A percentile compares a stretch with the other conserved stretches of the same genome.
Conservation (phyloP, 2,113 vertebrate species). For the Varanus komodoensis region DNA sequence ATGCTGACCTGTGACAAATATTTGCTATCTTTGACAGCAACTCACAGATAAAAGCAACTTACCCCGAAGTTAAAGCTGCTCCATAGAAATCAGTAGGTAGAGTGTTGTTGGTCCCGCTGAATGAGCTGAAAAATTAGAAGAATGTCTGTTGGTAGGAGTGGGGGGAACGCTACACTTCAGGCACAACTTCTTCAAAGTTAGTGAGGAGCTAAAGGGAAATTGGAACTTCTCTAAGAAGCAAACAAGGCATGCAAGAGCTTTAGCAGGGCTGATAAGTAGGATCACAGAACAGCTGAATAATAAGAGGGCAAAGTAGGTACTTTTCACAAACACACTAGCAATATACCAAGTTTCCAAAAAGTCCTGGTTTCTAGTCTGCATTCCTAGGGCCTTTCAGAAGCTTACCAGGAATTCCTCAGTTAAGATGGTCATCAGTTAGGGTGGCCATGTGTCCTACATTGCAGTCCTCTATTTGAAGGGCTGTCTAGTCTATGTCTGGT, state of each 20-base stretch:
- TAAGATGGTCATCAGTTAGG: not conserved
- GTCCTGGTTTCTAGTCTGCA: not conserved
- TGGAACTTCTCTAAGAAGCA: not conserved
- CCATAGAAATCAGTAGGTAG: not conserved
- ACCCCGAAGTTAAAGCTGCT: conserved; percentile 8
- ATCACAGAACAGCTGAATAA: not conserved
- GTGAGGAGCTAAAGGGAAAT: not conserved
- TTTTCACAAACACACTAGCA: not conserved
- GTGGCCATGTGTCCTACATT: not conserved
- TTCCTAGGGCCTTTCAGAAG: not conserved
- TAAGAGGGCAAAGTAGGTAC: not conserved
- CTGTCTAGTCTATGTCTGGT: not conserved
- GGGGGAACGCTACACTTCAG: not conserved
- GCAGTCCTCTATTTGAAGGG: not conserved
- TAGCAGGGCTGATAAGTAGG: conserved; percentile 2
- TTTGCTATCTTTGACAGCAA: not conserved
- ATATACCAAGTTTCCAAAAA: not conserved
- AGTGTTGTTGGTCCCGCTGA: not conserved
- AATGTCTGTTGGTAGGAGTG: not conserved
- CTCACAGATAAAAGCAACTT: conserved; percentile 12
- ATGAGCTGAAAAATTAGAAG: not conserved
- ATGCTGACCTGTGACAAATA: not conserved
- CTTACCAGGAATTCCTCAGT: not conserved
- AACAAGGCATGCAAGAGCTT: conserved; percentile 14
- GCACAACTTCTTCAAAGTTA: not conserved